Conservation (phyloP, 2,113 vertebrate genomes). For the Pavo muticus region DNA sequence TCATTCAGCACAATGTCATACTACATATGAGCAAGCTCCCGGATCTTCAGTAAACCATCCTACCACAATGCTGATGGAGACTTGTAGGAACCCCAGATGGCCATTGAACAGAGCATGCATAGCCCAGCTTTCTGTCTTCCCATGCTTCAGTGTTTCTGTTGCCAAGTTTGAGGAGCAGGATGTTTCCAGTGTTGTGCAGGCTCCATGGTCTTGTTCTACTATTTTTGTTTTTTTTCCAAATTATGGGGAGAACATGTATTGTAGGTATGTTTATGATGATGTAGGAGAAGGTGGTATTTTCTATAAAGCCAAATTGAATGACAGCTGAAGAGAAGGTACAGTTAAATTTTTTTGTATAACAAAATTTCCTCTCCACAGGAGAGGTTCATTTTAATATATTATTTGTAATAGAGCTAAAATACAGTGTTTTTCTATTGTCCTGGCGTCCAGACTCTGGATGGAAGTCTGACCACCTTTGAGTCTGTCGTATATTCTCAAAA, state of each 20-base stretch:
- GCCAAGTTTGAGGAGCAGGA: background rate
- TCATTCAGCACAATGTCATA: background rate
- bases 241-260: background rate
- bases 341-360: background rate
- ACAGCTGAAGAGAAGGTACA: background rate
- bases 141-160: background rate
- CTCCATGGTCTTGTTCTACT: background rate
- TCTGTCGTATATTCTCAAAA: slow-evolving; percentile 23
- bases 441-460: background rate
- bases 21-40: background rate
- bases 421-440: background rate
- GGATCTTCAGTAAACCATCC: background rate
- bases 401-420: background rate
- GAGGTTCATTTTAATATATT: background rate
- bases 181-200: background rate
- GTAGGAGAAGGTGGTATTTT: background rate
- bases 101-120: background rate
- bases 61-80: background rate
- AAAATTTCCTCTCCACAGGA: background rate
- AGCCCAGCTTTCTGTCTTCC: background rate
- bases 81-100: accelerated
- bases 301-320: background rate
- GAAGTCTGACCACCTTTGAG: background rate
- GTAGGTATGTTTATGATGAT: background rate
- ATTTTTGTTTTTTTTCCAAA: background rate